phyloP scores from a whole-genome alignment of 35 echinoderm and acorn worm genomes.

The Ophiothrix spiculata region DNA sequence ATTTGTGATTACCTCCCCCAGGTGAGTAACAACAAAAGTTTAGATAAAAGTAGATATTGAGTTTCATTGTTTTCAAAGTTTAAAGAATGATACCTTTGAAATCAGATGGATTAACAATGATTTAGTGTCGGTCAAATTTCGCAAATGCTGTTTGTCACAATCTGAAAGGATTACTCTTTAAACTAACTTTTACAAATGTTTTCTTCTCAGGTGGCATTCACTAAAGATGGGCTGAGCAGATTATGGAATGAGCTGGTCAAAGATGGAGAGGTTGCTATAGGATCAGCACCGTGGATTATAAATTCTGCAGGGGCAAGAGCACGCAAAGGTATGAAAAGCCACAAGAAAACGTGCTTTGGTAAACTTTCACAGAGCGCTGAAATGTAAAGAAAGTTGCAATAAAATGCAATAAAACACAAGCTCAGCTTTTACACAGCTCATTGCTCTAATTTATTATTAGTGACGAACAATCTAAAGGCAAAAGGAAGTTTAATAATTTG shows the following conservation, averaged over 20 bases:
- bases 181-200: constrained; percentile 6
- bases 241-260: constrained; percentile 97
- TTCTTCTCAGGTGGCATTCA: constrained; percentile 64
- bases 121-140: neutral
- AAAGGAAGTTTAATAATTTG: no score
- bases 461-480: no score
- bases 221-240: constrained; percentile 77
- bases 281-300: constrained; percentile 48
- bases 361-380: no score
- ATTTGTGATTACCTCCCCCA: no score
- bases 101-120: neutral
- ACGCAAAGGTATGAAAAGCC: constrained; percentile 52
- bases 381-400: no score
- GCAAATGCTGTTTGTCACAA: neutral
- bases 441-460: no score
- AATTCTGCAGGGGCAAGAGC: constrained; percentile 57
- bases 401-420: no score
- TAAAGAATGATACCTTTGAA: neutral
- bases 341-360: no score
- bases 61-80: neutral
- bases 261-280: constrained; percentile 82
- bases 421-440: no score
- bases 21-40: no score
- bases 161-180: neutral
- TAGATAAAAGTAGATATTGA: neutral